These are phyloP conservation scores for Mormyrus iriodes DNA, from an alignment of 2,113 vertebrate genomes.

Conservation along the genomic window DNA sequence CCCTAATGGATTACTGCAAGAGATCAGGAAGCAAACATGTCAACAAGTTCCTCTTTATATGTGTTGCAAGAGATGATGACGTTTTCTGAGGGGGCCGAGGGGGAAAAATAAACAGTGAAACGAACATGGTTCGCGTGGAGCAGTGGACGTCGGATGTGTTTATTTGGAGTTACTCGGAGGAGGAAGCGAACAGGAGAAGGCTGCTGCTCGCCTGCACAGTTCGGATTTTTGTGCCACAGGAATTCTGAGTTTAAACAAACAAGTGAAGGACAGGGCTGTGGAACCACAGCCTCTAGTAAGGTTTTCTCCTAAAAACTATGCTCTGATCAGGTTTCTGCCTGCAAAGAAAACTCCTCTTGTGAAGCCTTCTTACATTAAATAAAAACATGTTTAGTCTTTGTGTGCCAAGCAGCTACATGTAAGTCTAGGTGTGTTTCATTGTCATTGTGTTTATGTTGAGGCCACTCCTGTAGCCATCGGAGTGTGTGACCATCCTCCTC, in stretches of 20 bases:
- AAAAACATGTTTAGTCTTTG: background rate
- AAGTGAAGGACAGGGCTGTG: slow-evolving; percentile 40
- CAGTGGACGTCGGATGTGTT: slow-evolving; percentile 41
- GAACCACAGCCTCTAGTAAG: slow-evolving; percentile 32
- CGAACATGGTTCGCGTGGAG: slow-evolving; percentile 45
- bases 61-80: slow-evolving; percentile 8
- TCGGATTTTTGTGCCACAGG: slow-evolving; percentile 29
- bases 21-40: background rate
- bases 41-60: background rate
- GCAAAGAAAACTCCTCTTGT: background rate
- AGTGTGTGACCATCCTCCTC: background rate
- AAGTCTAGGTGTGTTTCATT: background rate
- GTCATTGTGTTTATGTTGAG: background rate
- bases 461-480: background rate
- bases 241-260: slow-evolving; percentile 59
- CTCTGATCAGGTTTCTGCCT: slow-evolving; percentile 19
- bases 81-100: background rate
- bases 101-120: slow-evolving; percentile 53
- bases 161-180: slow-evolving; percentile 53
- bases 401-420: background rate
- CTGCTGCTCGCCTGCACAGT: slow-evolving; percentile 19
- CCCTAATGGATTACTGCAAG: background rate
- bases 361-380: background rate
- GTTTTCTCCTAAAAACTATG: slow-evolving; percentile 23
- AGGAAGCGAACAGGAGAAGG: slow-evolving; percentile 44